Evolutionary conservation across 2,888 invertebrate genomes (phyloP), one percentile per base, ranked within the genome.

Genomic region (Heliconius sara): DNA sequence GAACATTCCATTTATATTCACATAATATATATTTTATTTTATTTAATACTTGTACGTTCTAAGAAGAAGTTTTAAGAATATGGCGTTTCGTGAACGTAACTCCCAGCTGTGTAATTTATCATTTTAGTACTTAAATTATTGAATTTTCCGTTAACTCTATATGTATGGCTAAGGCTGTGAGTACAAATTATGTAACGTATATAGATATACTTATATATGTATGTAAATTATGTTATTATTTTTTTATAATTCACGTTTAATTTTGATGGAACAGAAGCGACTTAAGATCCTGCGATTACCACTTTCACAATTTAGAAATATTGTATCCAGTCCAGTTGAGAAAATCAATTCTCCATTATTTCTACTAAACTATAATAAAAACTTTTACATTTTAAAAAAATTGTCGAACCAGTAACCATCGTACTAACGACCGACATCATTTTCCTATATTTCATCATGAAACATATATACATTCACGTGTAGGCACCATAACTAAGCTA

Each of bases 21-120:
- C 10, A 68, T 68, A 68, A 60, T 60, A 60, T 60, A 60, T 60
- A 60, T 60, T n/a, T 60, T n/a, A 60, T 60, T 60, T n/a, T 16
- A 25, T 65, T 65, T 65, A 65, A 65, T 67, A 22, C 22, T 67
- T 67, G 22, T 34, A 67, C 22, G 39, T 67, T 67, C 67, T 67
- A 7, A 67, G 67, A 67, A 67, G 67, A 67, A 67, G 34, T 39
- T 68, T 68, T 68, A 25, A 68, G 68, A 39, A 68, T 13, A 39
- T 43, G 43, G 39, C 68, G 68, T 68, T 68, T 43, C 12, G 2
- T 6, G 68, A 68, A 68, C 34, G n/a, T 39, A 68, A 27, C 27
- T 68, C 68, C 39, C 68, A 43, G n/a, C 39, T 68, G 39, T 68
- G n/a, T 68, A n/a, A 68, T 68, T 68, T 39, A 68, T 68, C 68